Conservation (phyloP, 1,140 invertebrate genomes). For the Ladona fulva region DNA sequence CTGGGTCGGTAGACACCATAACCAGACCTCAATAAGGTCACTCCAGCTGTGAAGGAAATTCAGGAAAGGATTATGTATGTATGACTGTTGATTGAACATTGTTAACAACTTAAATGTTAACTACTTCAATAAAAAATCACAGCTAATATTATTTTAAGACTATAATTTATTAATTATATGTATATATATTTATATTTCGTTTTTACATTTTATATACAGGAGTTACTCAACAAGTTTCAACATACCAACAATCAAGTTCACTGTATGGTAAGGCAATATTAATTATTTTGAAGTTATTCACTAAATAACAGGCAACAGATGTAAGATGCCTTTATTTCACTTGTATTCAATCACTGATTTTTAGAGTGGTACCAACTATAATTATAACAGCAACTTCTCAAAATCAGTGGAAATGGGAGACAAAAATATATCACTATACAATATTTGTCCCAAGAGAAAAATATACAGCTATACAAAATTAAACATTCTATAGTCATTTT, state of each 20-base stretch:
- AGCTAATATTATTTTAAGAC: background rate
- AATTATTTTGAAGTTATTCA: background rate
- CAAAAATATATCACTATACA: slow-evolving; percentile 4
- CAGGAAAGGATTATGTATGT: too few species aligned
- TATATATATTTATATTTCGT: background rate
- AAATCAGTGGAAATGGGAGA: background rate
- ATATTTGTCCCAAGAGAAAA: background rate
- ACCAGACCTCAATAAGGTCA: too few species aligned
- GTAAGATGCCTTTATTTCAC: background rate
- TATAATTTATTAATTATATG: background rate
- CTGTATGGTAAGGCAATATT: background rate
- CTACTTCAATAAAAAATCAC: too few species aligned
- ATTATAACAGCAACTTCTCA: background rate
- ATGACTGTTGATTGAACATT: too few species aligned
- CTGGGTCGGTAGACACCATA: too few species aligned
- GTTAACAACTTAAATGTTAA: too few species aligned
- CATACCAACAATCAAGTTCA: background rate
- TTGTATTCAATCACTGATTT: background rate
- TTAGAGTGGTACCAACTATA: background rate
- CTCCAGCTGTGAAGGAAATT: too few species aligned
- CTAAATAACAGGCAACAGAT: background rate
- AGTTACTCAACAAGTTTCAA: background rate
- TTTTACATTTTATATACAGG: background rate
- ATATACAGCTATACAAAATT: background rate
- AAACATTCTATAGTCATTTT: background rate